These are phyloP conservation scores for Zoroaster sp. DNA, from an alignment of 53 echinoderm and acorn worm species.

Conservation along the genomic window DNA sequence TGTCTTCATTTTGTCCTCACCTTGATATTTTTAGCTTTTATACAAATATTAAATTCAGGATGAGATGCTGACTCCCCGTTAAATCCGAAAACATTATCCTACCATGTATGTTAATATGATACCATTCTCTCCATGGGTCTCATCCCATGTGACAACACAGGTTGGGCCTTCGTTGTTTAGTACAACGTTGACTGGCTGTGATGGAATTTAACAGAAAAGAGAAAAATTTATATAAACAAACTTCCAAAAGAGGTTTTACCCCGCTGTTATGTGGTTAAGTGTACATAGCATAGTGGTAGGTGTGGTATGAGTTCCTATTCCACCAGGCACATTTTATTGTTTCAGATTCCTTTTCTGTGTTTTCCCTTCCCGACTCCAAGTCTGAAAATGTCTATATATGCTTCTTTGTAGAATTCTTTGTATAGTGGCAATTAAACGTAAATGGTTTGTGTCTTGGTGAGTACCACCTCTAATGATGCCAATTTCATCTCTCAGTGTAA, in stretches of 20 bases:
- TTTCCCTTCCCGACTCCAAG: background rate
- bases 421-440: background rate
- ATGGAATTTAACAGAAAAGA: background rate
- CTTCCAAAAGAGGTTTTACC: background rate
- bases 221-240: background rate
- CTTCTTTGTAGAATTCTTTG: no score
- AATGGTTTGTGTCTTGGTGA: background rate
- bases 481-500: background rate
- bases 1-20: no score
- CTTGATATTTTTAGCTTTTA: no score
- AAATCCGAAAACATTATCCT: background rate
- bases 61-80: no score
- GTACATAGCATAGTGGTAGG: no score
- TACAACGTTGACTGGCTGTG: background rate
- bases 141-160: background rate
- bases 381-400: background rate
- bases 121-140: background rate
- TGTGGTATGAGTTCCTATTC: no score
- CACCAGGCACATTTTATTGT: background rate
- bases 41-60: no score
- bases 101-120: background rate
- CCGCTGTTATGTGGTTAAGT: no score
- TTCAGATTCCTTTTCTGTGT: background rate
- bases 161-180: background rate
- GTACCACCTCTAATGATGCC: background rate